Percentiles rank a stretch among this genome's conserved stretches.
Conservation (phyloP, 2,888 invertebrate species). For the Lycocerus yunnanus region DNA sequence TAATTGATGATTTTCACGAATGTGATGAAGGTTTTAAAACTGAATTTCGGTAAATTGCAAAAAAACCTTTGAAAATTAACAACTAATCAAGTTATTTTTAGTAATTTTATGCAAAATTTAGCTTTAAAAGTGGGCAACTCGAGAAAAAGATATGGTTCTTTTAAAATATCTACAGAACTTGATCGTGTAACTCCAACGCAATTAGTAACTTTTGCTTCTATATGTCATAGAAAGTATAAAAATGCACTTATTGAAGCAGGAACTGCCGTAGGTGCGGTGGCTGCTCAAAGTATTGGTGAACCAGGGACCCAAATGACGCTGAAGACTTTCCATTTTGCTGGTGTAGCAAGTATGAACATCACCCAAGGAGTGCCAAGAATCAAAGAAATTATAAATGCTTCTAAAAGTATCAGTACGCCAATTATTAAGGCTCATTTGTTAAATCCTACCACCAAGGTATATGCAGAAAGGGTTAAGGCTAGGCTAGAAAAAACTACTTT, state of each 20-base stretch:
- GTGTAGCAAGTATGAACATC: slow-evolving; percentile 99
- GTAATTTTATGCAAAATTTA: slow-evolving; percentile 54
- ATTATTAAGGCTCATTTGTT: slow-evolving; percentile 89
- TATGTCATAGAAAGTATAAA: slow-evolving; percentile 88
- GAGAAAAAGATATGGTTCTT: slow-evolving; percentile 48
- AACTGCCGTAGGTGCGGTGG: slow-evolving; percentile 97
- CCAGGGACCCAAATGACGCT: slow-evolving; percentile 99
- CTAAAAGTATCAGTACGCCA: slow-evolving; percentile 92
- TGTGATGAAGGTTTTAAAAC: slow-evolving; percentile 75
- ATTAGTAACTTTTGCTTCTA: slow-evolving; percentile 74
- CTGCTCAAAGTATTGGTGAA: slow-evolving; percentile 98
- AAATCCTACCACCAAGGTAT: slow-evolving; percentile 77
- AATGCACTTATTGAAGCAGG: slow-evolving; percentile 88
- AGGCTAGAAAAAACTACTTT: slow-evolving; percentile 94
- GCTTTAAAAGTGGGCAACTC: slow-evolving; percentile 50
- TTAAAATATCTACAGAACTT: slow-evolving; percentile 55
- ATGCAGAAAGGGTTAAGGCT: slow-evolving; percentile 90
- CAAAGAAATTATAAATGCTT: slow-evolving; percentile 98
- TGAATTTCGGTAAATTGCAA: slow-evolving; percentile 68
- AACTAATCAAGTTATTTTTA: slow-evolving; percentile 36
- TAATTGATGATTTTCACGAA: slow-evolving; percentile 61
- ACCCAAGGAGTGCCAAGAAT: slow-evolving; percentile 88
- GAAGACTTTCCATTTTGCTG: slow-evolving; percentile 99
- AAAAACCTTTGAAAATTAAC: neutral
- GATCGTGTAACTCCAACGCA: slow-evolving; percentile 58